These are phyloP conservation scores for Aspidiotus rigidus DNA, from an alignment of 2,888 invertebrate genomes.

Conservation along the genomic window DNA sequence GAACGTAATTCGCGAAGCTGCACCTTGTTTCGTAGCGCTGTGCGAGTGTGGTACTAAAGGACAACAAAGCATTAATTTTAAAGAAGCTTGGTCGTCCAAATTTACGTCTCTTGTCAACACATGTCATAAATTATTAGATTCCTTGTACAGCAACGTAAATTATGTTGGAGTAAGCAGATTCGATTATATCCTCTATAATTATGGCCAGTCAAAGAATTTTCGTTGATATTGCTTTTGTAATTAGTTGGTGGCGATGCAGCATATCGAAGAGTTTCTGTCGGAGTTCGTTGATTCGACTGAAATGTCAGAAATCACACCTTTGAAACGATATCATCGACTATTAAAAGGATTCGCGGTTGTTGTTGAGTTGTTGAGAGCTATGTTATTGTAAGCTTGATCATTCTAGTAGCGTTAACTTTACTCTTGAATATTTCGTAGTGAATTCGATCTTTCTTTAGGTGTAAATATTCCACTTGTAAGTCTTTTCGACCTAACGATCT, in stretches of 20 bases:
- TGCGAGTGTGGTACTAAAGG: slow-evolving; percentile 30
- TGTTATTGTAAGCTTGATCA: slow-evolving; percentile 33
- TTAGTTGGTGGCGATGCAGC: too few relatives aligned
- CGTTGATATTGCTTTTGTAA: too few relatives aligned
- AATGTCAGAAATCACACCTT: background rate
- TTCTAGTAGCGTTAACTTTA: background rate
- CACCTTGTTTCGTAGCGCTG: slow-evolving; percentile 5
- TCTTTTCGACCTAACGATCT: slow-evolving; percentile 32
- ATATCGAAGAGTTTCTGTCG: too few relatives aligned
- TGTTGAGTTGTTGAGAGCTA: slow-evolving; percentile 28
- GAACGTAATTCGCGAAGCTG: slow-evolving; percentile 6
- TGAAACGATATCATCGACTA: slow-evolving; percentile 31
- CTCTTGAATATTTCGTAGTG: background rate
- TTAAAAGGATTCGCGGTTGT: slow-evolving; percentile 26
- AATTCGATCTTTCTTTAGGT: slow-evolving; percentile 29
- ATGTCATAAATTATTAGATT: slow-evolving; percentile 33
- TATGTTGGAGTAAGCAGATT: background rate
- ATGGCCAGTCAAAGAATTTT: too few relatives aligned
- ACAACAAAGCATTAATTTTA: slow-evolving; percentile 31
- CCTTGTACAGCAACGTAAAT: slow-evolving; percentile 30
- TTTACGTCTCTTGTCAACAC: slow-evolving; percentile 26
- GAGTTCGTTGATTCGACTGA: too few relatives aligned
- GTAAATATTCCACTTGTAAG: slow-evolving; percentile 34
- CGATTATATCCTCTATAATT: too few relatives aligned
- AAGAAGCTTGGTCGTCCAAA: slow-evolving; percentile 34